These are phyloP conservation scores for Paratilapia polleni DNA, from an alignment of 2,113 vertebrate genomes.

Conservation along the genomic window DNA sequence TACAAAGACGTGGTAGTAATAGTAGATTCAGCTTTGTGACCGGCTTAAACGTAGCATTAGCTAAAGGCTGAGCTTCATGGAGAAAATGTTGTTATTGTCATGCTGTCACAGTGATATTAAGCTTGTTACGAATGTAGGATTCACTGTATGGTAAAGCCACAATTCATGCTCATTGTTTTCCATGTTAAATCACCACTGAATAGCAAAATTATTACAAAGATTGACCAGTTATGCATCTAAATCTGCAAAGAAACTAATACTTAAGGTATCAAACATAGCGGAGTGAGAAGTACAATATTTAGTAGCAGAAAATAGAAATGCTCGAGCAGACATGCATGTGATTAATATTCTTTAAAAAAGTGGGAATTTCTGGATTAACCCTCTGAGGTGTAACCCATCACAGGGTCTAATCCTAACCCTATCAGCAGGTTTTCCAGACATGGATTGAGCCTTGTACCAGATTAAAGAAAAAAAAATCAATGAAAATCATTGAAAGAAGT, in stretches of 20 bases:
- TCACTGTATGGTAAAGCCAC: background rate
- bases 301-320: background rate
- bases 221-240: background rate
- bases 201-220: background rate
- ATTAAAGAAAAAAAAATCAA: too few relatives aligned
- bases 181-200: fast-evolving
- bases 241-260: background rate
- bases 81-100: background rate
- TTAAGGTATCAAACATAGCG: background rate
- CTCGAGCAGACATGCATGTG: background rate
- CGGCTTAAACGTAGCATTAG: background rate
- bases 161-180: background rate
- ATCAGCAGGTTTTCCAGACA: too few relatives aligned
- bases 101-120: background rate
- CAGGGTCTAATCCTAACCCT: background rate
- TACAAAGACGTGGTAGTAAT: background rate
- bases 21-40: background rate
- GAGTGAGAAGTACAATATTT: background rate
- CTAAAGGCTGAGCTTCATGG: background rate
- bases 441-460: too few relatives aligned
- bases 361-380: background rate
- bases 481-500: too few relatives aligned
- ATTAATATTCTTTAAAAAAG: fast-evolving
- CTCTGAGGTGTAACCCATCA: background rate
- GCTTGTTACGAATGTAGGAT: background rate